A percentile compares a stretch with the other conserved stretches of the same genome.
Conservation (phyloP, 2,113 vertebrate genomes). For the Notiomystis cincta region DNA sequence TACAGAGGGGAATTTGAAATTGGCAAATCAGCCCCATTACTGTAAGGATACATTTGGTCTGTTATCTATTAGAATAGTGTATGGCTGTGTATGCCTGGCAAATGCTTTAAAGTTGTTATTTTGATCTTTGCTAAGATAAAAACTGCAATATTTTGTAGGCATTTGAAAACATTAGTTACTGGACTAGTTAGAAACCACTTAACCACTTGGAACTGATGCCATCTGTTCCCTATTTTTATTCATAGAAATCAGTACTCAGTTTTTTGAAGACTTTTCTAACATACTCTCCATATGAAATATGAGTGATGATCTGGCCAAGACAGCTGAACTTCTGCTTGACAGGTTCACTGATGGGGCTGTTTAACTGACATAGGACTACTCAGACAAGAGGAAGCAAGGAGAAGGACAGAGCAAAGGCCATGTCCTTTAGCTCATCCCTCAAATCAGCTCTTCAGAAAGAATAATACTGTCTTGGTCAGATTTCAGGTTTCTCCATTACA, state of each 20-base stretch:
- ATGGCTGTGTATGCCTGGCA: background rate
- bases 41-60: background rate
- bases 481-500: background rate
- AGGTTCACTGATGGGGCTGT: background rate
- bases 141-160: conserved; percentile 11
- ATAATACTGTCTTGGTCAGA: background rate
- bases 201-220: background rate
- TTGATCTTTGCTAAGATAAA: conserved; percentile 47
- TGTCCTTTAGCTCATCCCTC: background rate
- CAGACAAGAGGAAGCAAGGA: background rate
- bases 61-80: background rate
- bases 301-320: background rate
- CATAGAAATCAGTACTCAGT: background rate
- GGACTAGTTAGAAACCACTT: conserved; percentile 40
- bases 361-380: background rate
- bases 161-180: conserved; percentile 13
- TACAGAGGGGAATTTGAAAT: background rate
- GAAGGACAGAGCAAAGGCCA: background rate
- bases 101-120: conserved; percentile 17
- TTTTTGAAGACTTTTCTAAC: background rate
- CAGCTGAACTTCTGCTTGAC: background rate
- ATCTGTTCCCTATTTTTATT: conserved; percentile 37
- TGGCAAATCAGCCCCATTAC: background rate
- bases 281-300: background rate
- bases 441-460: background rate